Conservation (phyloP, 2,888 invertebrate genomes). For the Perizoma affinitatum region DNA sequence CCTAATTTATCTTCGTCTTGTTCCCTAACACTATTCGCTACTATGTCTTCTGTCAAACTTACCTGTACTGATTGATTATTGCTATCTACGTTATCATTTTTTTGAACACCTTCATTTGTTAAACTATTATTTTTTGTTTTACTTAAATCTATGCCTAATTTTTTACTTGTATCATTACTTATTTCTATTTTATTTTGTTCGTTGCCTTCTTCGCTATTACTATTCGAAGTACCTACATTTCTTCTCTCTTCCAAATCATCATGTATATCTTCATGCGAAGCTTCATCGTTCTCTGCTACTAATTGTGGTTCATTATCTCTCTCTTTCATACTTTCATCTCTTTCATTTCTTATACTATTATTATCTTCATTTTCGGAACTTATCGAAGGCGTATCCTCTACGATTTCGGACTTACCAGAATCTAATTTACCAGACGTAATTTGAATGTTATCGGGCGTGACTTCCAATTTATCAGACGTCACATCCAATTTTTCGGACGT, state of each 20-base stretch:
- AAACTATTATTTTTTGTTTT: conserved; percentile 1
- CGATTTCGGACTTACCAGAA: not conserved
- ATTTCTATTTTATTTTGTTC: conserved; percentile 7
- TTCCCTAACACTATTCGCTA: too few species aligned
- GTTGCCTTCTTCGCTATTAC: not conserved
- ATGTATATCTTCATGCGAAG: not conserved
- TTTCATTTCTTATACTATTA: not conserved
- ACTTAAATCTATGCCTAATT: not conserved
- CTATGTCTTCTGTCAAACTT: not conserved
- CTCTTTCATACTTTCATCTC: not conserved
- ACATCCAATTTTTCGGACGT: conserved; percentile 7
- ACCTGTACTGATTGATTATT: conserved; percentile 6
- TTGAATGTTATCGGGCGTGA: not conserved
- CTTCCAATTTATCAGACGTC: not conserved
- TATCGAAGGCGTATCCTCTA: not conserved
- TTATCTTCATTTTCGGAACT: not conserved
- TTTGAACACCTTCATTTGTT: conserved; percentile 1
- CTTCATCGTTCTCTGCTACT: not conserved
- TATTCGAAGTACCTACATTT: not conserved
- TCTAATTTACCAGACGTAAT: not conserved
- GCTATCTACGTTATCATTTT: conserved; percentile 24
- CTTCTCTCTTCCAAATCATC: not conserved
- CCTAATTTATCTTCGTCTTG: conserved; percentile 7
- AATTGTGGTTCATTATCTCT: not conserved
- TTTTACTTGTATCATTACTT: not conserved